Evolutionary conservation across 2,113 vertebrate genomes (phyloP), one percentile per base, ranked within the genome.

Genomic region (Chaetodon trifascialis): DNA sequence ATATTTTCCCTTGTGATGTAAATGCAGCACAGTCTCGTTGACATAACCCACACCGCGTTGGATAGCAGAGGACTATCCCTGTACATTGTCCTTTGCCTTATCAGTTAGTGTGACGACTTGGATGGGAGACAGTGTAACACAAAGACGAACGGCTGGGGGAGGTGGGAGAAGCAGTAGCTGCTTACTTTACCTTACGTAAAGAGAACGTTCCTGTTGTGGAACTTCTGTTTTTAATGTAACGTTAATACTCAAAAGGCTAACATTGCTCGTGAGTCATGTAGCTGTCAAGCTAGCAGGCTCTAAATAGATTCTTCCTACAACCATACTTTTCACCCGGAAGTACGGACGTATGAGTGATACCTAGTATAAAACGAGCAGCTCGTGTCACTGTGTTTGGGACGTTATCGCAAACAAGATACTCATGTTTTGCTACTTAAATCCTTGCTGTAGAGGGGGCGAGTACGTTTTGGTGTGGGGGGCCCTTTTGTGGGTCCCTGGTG

Each of bases 1-100:
- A 7, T 0, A 4, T 60, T 75, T 75, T 12, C 59, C 14, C 0
- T 10, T 0, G 0, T 11, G 4, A 16, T 2, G 0, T 11, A 2
- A 79, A 65, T 19, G 25, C 56, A 55, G 46, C 72, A 67, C 36
- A n/a, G 38, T 1, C 5, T 40, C 0, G n/a, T 42, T 19, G 44
- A 17, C 21, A 4, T 17, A 15, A 7, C 8, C 23, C 14, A 15
- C 21, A 3, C 54, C 1, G 54, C 2, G 23, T 25, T 5, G 38
- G 38, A 40, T 8, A 40, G 2, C 14, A 4, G 25, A 3, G 38
- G 38, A 40, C 30, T 36, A 10, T 15, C 25, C 9, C 2, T 25
- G 21, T 7, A 4, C 3, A 2, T 7, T 47, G n/a, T 47, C 46
- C 46, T 14, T 10, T 11, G 12, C 44, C 62, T 30, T 4, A 7